Percentiles rank a stretch among this genome's conserved stretches.
Conservation (phyloP, 2,797 vertebrate genomes). For the Cirrhinus mrigala region DNA sequence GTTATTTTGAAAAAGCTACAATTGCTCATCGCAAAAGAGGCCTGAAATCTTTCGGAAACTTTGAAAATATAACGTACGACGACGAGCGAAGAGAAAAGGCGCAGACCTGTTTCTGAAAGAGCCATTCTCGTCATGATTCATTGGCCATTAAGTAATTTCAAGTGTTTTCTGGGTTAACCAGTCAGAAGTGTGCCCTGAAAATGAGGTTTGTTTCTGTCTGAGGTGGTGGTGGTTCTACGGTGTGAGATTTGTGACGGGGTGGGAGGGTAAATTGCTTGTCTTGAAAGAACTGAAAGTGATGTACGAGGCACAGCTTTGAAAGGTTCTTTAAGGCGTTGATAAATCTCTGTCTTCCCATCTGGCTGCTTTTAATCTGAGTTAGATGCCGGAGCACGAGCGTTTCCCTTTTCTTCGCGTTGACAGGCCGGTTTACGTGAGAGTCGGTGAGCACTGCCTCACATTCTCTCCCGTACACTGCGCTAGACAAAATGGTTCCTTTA, state of each 20-base stretch:
- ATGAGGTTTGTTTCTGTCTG: conserved; percentile 39
- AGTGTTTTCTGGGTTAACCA: conserved; percentile 36
- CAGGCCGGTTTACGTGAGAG: conserved; percentile 36
- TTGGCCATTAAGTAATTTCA: conserved; percentile 41
- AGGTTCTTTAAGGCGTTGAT: conserved; percentile 59
- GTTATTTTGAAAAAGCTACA: conserved; percentile 50
- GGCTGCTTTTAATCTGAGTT: conserved; percentile 52
- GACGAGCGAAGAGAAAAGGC: background rate
- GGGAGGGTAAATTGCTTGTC: conserved; percentile 55
- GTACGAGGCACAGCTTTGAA: conserved; percentile 54
- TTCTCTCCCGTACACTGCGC: background rate
- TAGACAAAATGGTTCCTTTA: conserved; percentile 44
- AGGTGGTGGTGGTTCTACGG: conserved; percentile 11
- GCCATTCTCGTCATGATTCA: conserved; percentile 30
- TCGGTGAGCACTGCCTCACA: background rate
- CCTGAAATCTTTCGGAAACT: conserved; percentile 2
- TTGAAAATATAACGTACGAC: background rate
- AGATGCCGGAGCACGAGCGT: conserved; percentile 44
- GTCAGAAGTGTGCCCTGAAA: conserved; percentile 26
- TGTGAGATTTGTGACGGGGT: conserved; percentile 50
- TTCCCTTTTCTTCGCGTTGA: conserved; percentile 28
- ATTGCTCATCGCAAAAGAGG: conserved; percentile 10
- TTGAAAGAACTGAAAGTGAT: conserved; percentile 52
- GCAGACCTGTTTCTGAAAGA: conserved; percentile 7
- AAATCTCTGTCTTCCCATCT: conserved; percentile 59